A percentile compares a stretch with the other conserved stretches of the same genome.
These are phyloP conservation scores for Corvus moneduloides DNA, from an alignment of 2,113 vertebrate species.

Conservation along the genomic window DNA sequence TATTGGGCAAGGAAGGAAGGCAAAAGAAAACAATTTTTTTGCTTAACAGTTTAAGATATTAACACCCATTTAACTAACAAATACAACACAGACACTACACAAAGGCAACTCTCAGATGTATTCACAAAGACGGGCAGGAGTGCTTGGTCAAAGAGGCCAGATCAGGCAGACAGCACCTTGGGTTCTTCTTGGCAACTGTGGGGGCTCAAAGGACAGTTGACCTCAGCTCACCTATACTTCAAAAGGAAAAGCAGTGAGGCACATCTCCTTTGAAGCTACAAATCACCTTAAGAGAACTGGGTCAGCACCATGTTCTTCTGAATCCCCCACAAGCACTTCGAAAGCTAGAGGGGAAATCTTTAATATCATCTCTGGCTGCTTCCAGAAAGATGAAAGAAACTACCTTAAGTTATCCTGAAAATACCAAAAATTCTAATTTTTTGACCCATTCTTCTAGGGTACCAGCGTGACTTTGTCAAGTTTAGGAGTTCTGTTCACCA, in stretches of 20 bases:
- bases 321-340: background rate
- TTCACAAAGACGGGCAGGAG: background rate
- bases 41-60: background rate
- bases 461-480: background rate
- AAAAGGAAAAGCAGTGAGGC: background rate
- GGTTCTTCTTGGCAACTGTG: background rate
- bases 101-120: background rate
- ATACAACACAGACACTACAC: background rate
- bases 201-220: background rate
- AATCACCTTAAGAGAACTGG: background rate
- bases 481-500: background rate
- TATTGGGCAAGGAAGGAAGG: background rate
- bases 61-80: background rate
- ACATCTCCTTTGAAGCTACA: background rate
- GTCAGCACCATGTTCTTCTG: background rate
- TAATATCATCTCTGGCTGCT: background rate
- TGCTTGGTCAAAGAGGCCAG: background rate
- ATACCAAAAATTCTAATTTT: background rate
- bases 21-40: background rate
- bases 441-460: background rate
- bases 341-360: background rate
- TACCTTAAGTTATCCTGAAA: background rate
- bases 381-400: background rate
- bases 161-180: background rate
- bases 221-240: background rate